These are phyloP conservation scores for Apocheima hispidaria DNA, from an alignment of 2,888 invertebrate species.

Conservation along the genomic window DNA sequence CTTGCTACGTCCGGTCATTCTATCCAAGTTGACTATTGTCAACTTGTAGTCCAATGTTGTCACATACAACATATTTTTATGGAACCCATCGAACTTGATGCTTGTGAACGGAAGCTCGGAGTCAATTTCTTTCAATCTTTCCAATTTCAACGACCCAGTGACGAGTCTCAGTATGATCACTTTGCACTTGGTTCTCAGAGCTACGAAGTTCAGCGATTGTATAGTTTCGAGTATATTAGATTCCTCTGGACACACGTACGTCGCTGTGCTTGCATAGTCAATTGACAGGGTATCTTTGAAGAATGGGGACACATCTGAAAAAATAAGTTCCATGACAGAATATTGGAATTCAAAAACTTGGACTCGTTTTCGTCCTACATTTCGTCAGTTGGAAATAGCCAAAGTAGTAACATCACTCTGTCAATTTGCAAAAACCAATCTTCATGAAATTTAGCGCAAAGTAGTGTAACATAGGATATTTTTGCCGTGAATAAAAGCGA, in stretches of 20 bases:
- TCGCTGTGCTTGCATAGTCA: constrained; percentile 51
- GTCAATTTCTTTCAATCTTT: constrained; percentile 65
- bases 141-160: constrained; percentile 54
- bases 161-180: constrained; percentile 68
- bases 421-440: too few relatives aligned
- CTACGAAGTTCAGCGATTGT: constrained; percentile 64
- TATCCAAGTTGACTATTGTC: constrained; percentile 73
- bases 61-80: constrained; percentile 73
- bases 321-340: too few relatives aligned
- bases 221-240: constrained; percentile 74
- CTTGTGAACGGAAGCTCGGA: constrained; percentile 71
- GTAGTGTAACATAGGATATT: too few relatives aligned
- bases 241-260: constrained; percentile 63
- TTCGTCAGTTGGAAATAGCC: too few relatives aligned
- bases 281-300: constrained; percentile 55
- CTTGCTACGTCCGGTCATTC: constrained; percentile 65
- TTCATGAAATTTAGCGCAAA: too few relatives aligned
- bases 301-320: constrained; percentile 72
- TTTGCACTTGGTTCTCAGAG: constrained; percentile 70
- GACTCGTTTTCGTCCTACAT: too few relatives aligned
- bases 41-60: constrained; percentile 66
- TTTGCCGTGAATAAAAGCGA: too few relatives aligned
- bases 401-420: too few relatives aligned
- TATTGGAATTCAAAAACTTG: too few relatives aligned
- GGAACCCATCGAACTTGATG: constrained; percentile 72